Conservation (phyloP, 2,797 vertebrate genomes). For the Sebastolobus altivelis region DNA sequence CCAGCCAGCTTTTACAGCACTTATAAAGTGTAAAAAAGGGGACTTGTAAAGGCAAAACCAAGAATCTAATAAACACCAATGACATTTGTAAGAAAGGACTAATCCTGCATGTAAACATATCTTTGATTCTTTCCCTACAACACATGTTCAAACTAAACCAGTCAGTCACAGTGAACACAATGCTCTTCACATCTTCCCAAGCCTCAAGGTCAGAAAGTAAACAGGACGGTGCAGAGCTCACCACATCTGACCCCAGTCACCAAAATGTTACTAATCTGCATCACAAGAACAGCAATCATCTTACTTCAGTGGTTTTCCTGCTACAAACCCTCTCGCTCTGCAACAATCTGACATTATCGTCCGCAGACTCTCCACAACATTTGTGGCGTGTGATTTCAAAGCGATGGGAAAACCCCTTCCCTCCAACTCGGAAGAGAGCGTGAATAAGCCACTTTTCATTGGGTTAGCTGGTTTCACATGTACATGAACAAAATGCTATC, state of each 20-base stretch:
- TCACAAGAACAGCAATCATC: constrained; percentile 71
- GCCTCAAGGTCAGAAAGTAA: constrained; percentile 69
- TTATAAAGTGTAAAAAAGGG: constrained; percentile 10
- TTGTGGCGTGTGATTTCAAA: constrained; percentile 59
- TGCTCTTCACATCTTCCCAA: constrained; percentile 34
- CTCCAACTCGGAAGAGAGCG: constrained; percentile 42
- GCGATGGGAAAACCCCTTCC: constrained; percentile 63
- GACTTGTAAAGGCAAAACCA: constrained; percentile 8
- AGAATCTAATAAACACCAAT: constrained; percentile 18
- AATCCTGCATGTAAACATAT: constrained; percentile 33
- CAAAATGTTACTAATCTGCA: constrained; percentile 68
- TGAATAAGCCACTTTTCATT: constrained; percentile 63
- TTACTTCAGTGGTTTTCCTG: constrained; percentile 63
- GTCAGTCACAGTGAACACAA: constrained; percentile 40
- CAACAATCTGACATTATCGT: constrained; percentile 64
- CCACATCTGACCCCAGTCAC: constrained; percentile 64
- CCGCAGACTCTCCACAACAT: constrained; percentile 54
- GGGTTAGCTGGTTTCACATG: constrained; percentile 43
- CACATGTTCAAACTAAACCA: constrained; percentile 25
- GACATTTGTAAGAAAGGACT: constrained; percentile 10
- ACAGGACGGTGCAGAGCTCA: constrained; percentile 55
- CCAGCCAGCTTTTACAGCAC: constrained; percentile 15
- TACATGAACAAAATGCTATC: constrained; percentile 8
- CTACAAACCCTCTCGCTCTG: constrained; percentile 49
- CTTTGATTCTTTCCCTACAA: constrained; percentile 31